Conservation (phyloP, 1,140 invertebrate species). For the Pectinophora gossypiella region DNA sequence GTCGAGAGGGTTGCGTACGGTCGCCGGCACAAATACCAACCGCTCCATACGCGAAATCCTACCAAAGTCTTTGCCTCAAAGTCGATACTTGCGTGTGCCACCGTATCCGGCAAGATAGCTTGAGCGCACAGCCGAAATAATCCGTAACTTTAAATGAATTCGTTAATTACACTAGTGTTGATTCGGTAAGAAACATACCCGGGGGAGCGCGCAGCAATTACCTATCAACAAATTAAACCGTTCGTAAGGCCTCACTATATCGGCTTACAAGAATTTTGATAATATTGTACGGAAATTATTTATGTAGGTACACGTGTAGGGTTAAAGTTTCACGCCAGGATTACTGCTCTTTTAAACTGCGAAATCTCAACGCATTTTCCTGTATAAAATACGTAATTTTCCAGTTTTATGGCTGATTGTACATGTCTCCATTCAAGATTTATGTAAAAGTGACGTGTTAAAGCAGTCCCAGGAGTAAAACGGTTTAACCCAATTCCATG, state of each 20-base stretch:
- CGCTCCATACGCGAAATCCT: too few relatives aligned
- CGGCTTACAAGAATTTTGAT: conserved; percentile 33
- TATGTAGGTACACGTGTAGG: conserved; percentile 5
- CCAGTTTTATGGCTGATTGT: too few relatives aligned
- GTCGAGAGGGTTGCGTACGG: conserved; percentile 12
- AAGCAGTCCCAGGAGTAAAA: too few relatives aligned
- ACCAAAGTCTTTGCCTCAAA: background rate
- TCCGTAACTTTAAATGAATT: conserved; percentile 60
- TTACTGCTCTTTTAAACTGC: too few relatives aligned
- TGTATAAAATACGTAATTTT: too few relatives aligned
- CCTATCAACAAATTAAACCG: conserved; percentile 59
- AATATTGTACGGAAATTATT: conserved; percentile 33
- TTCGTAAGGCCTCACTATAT: conserved; percentile 37
- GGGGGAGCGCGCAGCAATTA: conserved; percentile 42
- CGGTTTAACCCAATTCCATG: too few relatives aligned
- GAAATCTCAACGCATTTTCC: too few relatives aligned
- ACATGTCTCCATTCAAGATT: too few relatives aligned
- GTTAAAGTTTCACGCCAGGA: background rate
- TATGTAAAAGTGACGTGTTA: too few relatives aligned
- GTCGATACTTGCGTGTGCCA: background rate
- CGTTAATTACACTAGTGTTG: conserved; percentile 65
- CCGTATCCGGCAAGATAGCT: too few relatives aligned
- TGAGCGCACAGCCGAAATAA: conserved; percentile 32
- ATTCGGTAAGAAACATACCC: conserved; percentile 51
- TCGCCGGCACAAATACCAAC: background rate